Conservation (phyloP, 2,888 invertebrate species). For the Suillia variegata region DNA sequence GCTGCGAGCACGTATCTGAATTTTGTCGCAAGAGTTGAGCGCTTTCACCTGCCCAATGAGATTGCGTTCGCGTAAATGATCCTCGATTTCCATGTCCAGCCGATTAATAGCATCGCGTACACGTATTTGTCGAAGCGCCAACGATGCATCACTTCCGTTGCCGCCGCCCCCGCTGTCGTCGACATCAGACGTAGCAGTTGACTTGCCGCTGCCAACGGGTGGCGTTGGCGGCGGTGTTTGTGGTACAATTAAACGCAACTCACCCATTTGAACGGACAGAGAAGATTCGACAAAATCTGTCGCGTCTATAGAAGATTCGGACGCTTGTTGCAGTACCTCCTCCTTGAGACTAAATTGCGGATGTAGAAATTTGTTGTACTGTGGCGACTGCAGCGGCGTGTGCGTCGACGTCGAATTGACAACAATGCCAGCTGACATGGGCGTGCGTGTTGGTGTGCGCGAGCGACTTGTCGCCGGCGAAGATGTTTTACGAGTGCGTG, state of each 20-base stretch:
- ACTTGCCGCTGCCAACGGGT: conserved; percentile 21
- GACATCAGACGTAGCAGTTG: too few relatives aligned
- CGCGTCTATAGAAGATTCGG: conserved; percentile 48
- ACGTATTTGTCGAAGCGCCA: conserved; percentile 62
- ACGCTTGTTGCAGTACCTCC: conserved; percentile 47
- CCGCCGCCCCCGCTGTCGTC: conserved; percentile 10
- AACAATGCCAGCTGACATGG: conserved; percentile 59
- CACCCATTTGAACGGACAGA: conserved; percentile 30
- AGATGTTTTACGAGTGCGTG: conserved; percentile 58
- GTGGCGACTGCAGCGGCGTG: conserved; percentile 46
- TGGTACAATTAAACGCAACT: conserved; percentile 55
- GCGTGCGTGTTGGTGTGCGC: conserved; percentile 61
- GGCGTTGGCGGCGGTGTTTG: conserved; percentile 34
- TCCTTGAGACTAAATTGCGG: conserved; percentile 61
- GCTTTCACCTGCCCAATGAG: conserved; percentile 71
- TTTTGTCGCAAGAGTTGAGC: conserved; percentile 65
- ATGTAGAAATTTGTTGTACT: conserved; percentile 55
- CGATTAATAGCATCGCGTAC: conserved; percentile 63
- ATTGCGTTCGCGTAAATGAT: conserved; percentile 64
- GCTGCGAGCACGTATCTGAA: conserved; percentile 75
- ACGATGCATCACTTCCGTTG: conserved; percentile 37
- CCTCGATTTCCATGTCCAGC: conserved; percentile 71
- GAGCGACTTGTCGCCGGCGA: conserved; percentile 58
- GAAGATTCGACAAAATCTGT: conserved; percentile 44
- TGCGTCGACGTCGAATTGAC: conserved; percentile 46